phyloP scores from a whole-genome alignment of 1,140 invertebrate species.

The Papilio helenus region DNA sequence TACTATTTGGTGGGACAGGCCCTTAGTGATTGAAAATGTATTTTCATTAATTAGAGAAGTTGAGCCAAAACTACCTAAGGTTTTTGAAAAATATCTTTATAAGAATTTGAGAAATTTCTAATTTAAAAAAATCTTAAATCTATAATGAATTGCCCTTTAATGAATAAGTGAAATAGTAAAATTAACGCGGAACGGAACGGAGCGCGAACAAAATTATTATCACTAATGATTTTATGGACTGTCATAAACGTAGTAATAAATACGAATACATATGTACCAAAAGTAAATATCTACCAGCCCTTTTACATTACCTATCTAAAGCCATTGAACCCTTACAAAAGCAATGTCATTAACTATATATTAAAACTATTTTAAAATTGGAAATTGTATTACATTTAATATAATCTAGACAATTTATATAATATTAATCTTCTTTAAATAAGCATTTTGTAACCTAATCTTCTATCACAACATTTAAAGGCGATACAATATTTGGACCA shows the following conservation, averaged over 20 bases:
- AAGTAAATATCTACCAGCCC: not conserved
- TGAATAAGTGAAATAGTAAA: too few species aligned
- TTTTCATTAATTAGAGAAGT: not conserved
- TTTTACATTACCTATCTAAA: conserved; percentile 7
- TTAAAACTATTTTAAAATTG: conserved; percentile 24
- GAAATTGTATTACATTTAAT: conserved; percentile 17
- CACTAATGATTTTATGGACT: too few species aligned
- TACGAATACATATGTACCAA: too few species aligned
- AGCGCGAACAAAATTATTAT: too few species aligned
- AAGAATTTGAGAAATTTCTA: not conserved
- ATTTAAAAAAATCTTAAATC: too few species aligned
- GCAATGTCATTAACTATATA: not conserved
- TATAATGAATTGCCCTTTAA: too few species aligned
- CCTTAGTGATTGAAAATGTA: not conserved
- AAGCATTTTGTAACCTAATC: conserved; percentile 51
- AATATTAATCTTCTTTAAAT: conserved; percentile 52
- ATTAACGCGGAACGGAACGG: too few species aligned
- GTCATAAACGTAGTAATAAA: too few species aligned
- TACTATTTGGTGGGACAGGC: too few species aligned
- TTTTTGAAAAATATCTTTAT: not conserved
- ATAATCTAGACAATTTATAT: conserved; percentile 44
- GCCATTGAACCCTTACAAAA: conserved; percentile 18
- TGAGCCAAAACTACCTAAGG: too few species aligned
- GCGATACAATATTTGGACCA: conserved; percentile 75
- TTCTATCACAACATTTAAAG: conserved; percentile 80